Evolutionary conservation across 1,140 invertebrate genomes (phyloP).

Genomic region (Gerris buenoi): DNA sequence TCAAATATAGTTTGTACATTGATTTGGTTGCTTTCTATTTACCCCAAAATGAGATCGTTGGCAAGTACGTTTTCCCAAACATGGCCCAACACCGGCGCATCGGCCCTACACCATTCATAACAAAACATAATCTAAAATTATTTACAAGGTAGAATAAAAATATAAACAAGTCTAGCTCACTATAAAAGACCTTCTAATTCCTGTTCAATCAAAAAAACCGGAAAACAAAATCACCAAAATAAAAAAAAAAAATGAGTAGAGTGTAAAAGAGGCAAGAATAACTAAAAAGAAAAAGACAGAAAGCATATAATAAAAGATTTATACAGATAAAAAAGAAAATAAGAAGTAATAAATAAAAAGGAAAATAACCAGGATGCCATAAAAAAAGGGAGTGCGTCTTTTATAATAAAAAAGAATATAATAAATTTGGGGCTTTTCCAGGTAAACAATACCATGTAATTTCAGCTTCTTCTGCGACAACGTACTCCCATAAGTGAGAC

Average conservation of each 20-base stretch:
- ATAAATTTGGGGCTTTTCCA: background rate
- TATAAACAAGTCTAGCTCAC: no score
- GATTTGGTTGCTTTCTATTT: slow-evolving; percentile 6
- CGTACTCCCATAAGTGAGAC: slow-evolving; percentile 77
- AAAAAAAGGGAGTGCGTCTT: background rate
- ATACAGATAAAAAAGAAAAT: no score
- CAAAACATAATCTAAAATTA: slow-evolving; percentile 12
- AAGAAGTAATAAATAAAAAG: no score
- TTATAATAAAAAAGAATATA: background rate
- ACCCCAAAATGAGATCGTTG: slow-evolving; percentile 53
- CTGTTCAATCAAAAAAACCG: no score
- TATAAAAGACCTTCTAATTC: no score
- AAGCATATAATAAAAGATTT: background rate
- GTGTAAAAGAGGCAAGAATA: background rate
- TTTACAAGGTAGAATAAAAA: background rate
- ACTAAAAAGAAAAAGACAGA: background rate
- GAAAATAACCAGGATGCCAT: background rate
- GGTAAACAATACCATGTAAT: slow-evolving; percentile 37
- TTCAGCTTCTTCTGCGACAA: slow-evolving; percentile 49
- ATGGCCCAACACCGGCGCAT: slow-evolving; percentile 89
- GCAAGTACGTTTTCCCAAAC: slow-evolving; percentile 79
- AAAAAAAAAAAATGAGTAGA: no score
- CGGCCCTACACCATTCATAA: slow-evolving; percentile 51
- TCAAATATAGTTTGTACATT: background rate
- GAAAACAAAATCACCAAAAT: no score